Evolutionary conservation across 2,888 invertebrate genomes (phyloP), one percentile per base, ranked within the genome.

Genomic region (Cabera pusaria): DNA sequence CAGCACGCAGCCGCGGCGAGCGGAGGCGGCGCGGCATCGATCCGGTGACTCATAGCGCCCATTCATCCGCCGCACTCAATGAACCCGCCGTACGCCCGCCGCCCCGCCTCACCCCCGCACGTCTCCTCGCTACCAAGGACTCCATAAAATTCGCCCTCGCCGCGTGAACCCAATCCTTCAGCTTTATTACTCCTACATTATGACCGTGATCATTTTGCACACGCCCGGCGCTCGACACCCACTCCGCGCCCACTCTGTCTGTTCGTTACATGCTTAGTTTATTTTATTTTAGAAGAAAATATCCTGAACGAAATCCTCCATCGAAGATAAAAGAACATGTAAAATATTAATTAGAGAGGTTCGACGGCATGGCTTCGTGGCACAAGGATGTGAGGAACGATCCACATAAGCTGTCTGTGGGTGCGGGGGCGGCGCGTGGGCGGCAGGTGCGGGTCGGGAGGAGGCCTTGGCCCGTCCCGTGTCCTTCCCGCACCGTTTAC

Each of bases 31-130:
- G 47, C 40, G 55, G 64, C 67, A 85, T 86, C 83, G 86, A 86
- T 85, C 82, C 72, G 78, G 64, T 87, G 87, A 88, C 68, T 87
- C 87, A 87, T 71, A 74, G 73, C 73, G 69, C 77, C 74, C 87
- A 88, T 88, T 88, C 87, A 88, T 86, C 79, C 78, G 75, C 79
- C 79, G 77, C 82, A 58, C 83, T 88, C 79, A 88, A 88, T 88
- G 87, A 85, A 86, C 69, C 63, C 65, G 66, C 71, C 71, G 72
- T 64, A 58, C 61, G 14, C 56, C 60, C 58, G 62, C 56, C 56
- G 49, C 52, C 47, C 43, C 52, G 14, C 55, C 62, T 60, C 56
- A 53, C 59, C 60, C 64, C 61, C 72, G 64, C 69, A 56, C 59
- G 67, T 71, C 76, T 74, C 80, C 72, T 72, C 70, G 66, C 59